Evolutionary conservation across 2,113 vertebrate genomes (phyloP).

Genomic region (Lophochroa leadbeateri): DNA sequence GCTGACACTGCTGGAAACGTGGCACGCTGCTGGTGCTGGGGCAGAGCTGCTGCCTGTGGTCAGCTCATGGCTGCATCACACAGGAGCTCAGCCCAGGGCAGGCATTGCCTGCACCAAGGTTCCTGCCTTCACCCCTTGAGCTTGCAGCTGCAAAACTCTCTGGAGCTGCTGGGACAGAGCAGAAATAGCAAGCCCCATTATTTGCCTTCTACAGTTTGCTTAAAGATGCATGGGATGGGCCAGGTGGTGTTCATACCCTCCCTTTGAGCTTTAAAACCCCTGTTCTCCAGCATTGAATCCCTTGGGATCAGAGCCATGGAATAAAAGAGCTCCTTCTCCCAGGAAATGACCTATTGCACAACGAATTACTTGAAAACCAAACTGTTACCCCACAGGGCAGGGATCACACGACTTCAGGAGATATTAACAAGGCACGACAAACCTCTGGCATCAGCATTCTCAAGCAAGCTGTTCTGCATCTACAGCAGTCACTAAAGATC

Average conservation of each 20-base stretch:
- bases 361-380: neutral
- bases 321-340: neutral
- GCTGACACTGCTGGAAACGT: neutral
- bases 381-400: constrained; percentile 29
- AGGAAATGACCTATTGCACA: constrained; percentile 35
- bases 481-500: constrained; percentile 54
- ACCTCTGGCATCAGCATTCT: constrained; percentile 17
- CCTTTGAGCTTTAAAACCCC: neutral
- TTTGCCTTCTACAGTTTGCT: neutral
- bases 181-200: neutral
- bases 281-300: neutral
- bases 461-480: constrained; percentile 63
- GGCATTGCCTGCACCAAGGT: neutral
- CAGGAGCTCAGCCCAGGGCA: neutral
- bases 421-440: constrained; percentile 57
- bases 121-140: neutral
- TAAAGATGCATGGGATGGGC: neutral
- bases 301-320: neutral
- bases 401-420: constrained; percentile 48
- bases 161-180: neutral
- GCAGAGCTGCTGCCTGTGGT: neutral
- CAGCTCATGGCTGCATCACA: neutral
- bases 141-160: neutral
- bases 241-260: neutral
- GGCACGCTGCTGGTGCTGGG: neutral